These are phyloP conservation scores for Drosophila dunni DNA, from an alignment of 1,140 invertebrate species.

Conservation along the genomic window DNA sequence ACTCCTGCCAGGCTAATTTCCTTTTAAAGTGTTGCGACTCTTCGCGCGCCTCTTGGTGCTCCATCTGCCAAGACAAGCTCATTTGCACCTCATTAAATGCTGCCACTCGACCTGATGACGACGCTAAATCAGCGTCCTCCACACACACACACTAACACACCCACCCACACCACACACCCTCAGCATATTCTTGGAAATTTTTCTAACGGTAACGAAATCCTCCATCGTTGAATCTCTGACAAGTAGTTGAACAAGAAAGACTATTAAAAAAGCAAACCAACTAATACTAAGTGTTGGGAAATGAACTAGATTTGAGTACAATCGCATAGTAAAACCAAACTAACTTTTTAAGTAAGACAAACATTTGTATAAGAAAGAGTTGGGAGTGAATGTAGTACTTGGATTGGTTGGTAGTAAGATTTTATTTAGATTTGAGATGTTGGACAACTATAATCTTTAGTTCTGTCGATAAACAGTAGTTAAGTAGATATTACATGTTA, in stretches of 20 bases:
- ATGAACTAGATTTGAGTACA: not conserved
- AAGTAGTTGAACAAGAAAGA: not conserved
- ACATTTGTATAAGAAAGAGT: too few relatives aligned
- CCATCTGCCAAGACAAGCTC: slow-evolving; percentile 72
- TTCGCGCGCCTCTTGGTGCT: slow-evolving; percentile 23
- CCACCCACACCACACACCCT: not conserved
- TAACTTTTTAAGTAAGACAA: not conserved
- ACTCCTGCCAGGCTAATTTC: slow-evolving; percentile 80
- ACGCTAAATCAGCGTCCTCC: slow-evolving; percentile 57
- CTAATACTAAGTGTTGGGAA: not conserved
- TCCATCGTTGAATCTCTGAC: not conserved
- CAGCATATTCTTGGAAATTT: slow-evolving; percentile 31
- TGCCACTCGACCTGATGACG: slow-evolving; percentile 78
- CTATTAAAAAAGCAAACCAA: not conserved
- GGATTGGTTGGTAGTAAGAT: too few relatives aligned
- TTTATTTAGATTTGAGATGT: too few relatives aligned
- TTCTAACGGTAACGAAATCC: not conserved
- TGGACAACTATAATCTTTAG: too few relatives aligned
- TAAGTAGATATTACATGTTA: too few relatives aligned
- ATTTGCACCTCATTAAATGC: slow-evolving; percentile 84
- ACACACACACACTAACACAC: slow-evolving; percentile 1
- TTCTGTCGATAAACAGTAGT: too few relatives aligned
- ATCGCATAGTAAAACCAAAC: not conserved
- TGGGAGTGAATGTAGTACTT: too few relatives aligned
- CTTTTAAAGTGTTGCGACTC: slow-evolving; percentile 78